A percentile compares a stretch with the other conserved stretches of the same genome.
Conservation (phyloP, 1,140 invertebrate genomes). For the Eriocheir sinensis region DNA sequence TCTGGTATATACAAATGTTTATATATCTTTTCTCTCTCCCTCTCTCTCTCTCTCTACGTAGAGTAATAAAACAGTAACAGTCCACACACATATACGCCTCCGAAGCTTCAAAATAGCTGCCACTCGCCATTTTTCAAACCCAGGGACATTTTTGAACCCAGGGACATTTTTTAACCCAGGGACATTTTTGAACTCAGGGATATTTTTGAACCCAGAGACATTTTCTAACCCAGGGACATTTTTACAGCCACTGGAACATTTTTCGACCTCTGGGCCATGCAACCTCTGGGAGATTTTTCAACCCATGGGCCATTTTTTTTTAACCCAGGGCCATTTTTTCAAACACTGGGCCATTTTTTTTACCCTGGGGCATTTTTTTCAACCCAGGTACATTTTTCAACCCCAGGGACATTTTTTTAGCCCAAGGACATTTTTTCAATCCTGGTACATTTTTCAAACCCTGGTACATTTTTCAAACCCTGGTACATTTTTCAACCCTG, state of each 20-base stretch:
- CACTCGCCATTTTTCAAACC: neutral
- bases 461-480: neutral
- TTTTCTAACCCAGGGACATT: too few species aligned
- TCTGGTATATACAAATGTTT: conserved; percentile 34
- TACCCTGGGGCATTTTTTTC: too few species aligned
- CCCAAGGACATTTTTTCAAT: neutral
- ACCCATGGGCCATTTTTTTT: too few species aligned
- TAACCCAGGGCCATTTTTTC: too few species aligned
- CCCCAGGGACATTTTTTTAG: neutral
- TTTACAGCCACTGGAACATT: too few species aligned
- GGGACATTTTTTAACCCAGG: neutral
- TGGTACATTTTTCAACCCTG: neutral
- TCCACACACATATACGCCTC: neutral
- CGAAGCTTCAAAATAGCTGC: neutral
- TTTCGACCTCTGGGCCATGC: too few species aligned
- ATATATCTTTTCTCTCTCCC: conserved; percentile 40
- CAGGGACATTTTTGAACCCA: neutral
- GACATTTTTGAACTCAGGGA: neutral
- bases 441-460: too few species aligned
- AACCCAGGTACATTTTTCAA: neutral
- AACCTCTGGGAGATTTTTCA: too few species aligned
- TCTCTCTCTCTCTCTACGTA: conserved; percentile 16
- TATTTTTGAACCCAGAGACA: too few species aligned
- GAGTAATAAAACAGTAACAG: conserved; percentile 6
- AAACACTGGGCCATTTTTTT: too few species aligned